Percentiles rank a stretch among this genome's conserved stretches.
Conservation (phyloP, 2,888 invertebrate genomes). For the Melipona bicolor region DNA sequence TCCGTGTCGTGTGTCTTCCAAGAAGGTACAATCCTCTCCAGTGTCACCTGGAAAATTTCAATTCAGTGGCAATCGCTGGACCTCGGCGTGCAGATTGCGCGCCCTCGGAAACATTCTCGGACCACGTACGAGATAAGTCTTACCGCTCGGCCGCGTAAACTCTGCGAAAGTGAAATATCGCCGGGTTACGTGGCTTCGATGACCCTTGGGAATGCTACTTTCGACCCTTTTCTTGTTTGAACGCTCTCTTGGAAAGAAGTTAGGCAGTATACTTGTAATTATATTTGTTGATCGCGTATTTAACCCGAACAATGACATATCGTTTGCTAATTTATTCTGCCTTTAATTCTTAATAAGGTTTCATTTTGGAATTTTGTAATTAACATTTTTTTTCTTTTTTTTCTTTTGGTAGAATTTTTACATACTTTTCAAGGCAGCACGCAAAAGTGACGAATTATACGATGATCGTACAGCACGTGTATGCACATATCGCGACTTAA, state of each 20-base stretch:
- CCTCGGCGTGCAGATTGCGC: neutral
- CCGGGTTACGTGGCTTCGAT: neutral
- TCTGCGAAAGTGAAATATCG: neutral
- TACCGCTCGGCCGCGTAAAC: neutral
- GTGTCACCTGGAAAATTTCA: neutral
- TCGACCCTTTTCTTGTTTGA: neutral
- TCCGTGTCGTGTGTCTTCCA: neutral
- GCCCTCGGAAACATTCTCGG: neutral
- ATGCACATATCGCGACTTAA: constrained; percentile 18
- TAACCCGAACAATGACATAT: too few relatives aligned
- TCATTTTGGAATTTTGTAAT: too few relatives aligned
- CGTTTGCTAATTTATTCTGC: too few relatives aligned
- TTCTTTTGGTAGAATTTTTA: too few relatives aligned
- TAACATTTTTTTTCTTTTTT: too few relatives aligned
- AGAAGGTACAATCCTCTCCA: neutral
- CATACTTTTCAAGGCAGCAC: too few relatives aligned
- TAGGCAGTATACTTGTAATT: too few relatives aligned
- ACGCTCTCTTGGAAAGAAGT: too few relatives aligned
- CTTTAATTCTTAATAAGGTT: too few relatives aligned
- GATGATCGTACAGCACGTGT: constrained; percentile 3
- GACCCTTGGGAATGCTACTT: neutral
- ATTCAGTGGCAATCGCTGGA: neutral
- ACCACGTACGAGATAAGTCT: neutral
- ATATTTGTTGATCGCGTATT: too few relatives aligned
- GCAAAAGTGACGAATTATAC: constrained; percentile 1